phyloP scores from a whole-genome alignment of 2,797 vertebrate species.

The Stomatorhinus walkeri region DNA sequence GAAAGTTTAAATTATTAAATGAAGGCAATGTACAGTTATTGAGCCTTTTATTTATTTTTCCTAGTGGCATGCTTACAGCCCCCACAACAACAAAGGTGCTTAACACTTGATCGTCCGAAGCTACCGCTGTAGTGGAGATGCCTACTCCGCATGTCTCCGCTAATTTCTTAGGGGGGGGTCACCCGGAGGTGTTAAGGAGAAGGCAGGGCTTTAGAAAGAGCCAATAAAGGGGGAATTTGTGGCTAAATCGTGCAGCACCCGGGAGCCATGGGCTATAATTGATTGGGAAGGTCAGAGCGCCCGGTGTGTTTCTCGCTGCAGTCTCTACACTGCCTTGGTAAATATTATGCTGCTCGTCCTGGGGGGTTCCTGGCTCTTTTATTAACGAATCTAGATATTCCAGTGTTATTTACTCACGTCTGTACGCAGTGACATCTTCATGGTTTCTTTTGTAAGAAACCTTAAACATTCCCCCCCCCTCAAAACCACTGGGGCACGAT shows the following conservation, averaged over 20 bases:
- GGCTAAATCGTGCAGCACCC: constrained; percentile 33
- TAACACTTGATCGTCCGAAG: not conserved
- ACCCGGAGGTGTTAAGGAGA: constrained; percentile 26
- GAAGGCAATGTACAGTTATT: not conserved
- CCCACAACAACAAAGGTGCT: not conserved
- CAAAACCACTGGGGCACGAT: constrained; percentile 25
- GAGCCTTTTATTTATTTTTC: not conserved
- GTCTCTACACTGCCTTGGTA: constrained; percentile 35
- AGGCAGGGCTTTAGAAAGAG: constrained; percentile 28
- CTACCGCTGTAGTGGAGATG: not conserved
- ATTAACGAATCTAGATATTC: constrained; percentile 43
- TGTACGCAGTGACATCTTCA: constrained; percentile 30
- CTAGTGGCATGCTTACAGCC: not conserved
- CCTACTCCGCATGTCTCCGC: not conserved
- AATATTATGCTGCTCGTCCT: constrained; percentile 41
- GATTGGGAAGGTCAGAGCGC: constrained; percentile 37
- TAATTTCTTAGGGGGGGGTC: constrained; percentile 31
- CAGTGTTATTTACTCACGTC: constrained; percentile 42
- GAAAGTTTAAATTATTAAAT: not conserved
- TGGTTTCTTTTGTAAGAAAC: constrained; percentile 18
- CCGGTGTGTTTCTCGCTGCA: constrained; percentile 23
- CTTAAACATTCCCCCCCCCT: not conserved
- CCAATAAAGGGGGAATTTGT: constrained; percentile 34
- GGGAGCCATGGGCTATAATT: constrained; percentile 35
- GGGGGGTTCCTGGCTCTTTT: constrained; percentile 36